Evolutionary conservation across 2,797 vertebrate species (phyloP), one percentile per base, ranked within the genome.

Genomic region (Phoebastria nigripes): DNA sequence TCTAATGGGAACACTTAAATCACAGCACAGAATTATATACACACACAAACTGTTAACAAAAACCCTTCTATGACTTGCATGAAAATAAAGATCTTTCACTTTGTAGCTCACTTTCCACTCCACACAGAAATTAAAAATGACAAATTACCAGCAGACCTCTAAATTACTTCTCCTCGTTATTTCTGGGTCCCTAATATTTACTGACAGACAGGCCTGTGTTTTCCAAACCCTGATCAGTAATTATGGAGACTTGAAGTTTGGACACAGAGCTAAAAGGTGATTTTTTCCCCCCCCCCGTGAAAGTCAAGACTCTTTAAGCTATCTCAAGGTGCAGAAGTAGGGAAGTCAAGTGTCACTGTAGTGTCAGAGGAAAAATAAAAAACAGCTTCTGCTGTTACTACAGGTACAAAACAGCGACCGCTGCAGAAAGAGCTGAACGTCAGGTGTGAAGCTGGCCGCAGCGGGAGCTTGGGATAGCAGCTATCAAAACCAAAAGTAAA

Each of bases 1-100:
- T 98, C 97, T 98, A 97, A 97, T 97, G 94, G 61, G 77, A 95
- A 95, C 95, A 83, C 91, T 97, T 96, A 97, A 95, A 96, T 97
- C 96, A 96, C 95, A 88, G 91, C 72, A 65, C 37, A 81, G 84
- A 90, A 88, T 92, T 91, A 95, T n/a, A 84, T 35, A 90, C 70
- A 77, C 73, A 67, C 77, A 92, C 84, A 96, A 94, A 96, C 92
- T 94, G 96, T 95, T 96, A 93, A 92, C 77, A 93, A 94, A 97
- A 97, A 76, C 31, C 86, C 42, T 89, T 58, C 73, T 90, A 95
- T 46, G 41, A 82, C 82, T 81, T 66, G 69, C 72, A 91, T 76
- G 54, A 93, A 96, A 91, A 96, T 92, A 95, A 87, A 89, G 71
- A 85, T 93, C 94, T 93, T 95, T 91, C 87, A 94, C 73, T 96